Evolutionary conservation across 1,140 invertebrate species (phyloP), one percentile per base, ranked within the genome.

Genomic region (Mactra quadrangularis): DNA sequence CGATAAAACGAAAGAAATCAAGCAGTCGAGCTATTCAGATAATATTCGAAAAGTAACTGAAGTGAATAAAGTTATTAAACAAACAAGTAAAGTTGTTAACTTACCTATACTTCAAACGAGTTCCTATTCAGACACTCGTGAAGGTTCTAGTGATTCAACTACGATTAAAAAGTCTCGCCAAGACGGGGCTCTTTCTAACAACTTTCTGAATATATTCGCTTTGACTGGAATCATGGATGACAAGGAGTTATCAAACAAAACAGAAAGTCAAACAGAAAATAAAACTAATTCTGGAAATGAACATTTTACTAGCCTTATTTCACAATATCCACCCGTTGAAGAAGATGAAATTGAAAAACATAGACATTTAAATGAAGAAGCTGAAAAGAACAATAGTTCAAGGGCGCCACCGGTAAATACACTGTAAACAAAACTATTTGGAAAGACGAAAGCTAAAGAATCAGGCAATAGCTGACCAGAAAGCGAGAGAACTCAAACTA

Each of bases 321-420:
- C 76, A 0, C n/a, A 62, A 41, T 79, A 68, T 64, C 76, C 76
- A 27, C 64, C 64, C 3, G 76, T 79, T 27, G 64, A 70, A 66
- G 50, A 59, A 33, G 41, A 70, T 17, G 76, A 79, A 55, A 57
- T 79, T 27, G 64, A 68, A 31, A 79, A 57, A 38, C 76, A 79
- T 35, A 66, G 52, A 38, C 45, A 41, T 29, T 22, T 79, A 19
- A 79, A 79, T 31, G 76, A 68, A 45, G 76, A 79, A 31, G 76
- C 76, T 0, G 76, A 79, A 31, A 79, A 59, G 25, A 70, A 70
- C 31, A 70, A 38, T 31, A 79, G 2, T 0, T 38, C 47, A 41
- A 68, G 27, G 33, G 17, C 50, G 3, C 27, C 35, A 35, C 62
- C 38, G 0, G 19, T 38, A 6, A 66, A 33, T 19, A 29, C n/a